Evolutionary conservation across 2,888 invertebrate species (phyloP).

Genomic region (Oligia strigilis): DNA sequence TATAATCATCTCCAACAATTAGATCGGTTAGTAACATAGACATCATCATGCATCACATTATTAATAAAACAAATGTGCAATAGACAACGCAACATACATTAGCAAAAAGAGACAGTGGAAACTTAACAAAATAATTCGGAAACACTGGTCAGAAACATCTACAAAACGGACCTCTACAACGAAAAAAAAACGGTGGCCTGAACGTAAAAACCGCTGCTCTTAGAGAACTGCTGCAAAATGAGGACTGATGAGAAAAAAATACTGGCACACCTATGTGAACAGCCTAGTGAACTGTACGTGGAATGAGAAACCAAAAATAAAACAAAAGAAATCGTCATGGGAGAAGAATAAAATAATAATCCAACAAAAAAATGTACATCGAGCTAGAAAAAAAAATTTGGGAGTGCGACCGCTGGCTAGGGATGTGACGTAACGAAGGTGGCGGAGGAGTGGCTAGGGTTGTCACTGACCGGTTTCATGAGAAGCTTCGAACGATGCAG

Average conservation of each 20-base stretch:
- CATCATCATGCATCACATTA: conserved; percentile 75
- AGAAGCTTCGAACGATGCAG: conserved; percentile 99
- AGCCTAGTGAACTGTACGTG: conserved; percentile 54
- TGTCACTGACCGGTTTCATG: conserved; percentile 97
- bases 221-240: conserved; percentile 66
- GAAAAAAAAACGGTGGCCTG: conserved; percentile 59
- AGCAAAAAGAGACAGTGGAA: conserved; percentile 72
- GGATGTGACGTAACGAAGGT: conserved; percentile 72
- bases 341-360: conserved; percentile 70
- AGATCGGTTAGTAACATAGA: conserved; percentile 67
- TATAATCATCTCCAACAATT: conserved; percentile 48
- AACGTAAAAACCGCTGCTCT: conserved; percentile 68
- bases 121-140: conserved; percentile 67
- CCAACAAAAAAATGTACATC: conserved; percentile 70
- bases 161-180: conserved; percentile 64
- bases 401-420: conserved; percentile 75
- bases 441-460: conserved; percentile 71
- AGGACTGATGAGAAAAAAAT: conserved; percentile 68
- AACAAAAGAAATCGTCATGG: conserved; percentile 62
- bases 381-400: conserved; percentile 74
- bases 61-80: conserved; percentile 69
- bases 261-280: conserved; percentile 64
- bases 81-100: conserved; percentile 71
- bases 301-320: conserved; percentile 69
- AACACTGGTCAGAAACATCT: conserved; percentile 68